Conservation (phyloP, 2,888 invertebrate species). For the Coenonympha glycerion region DNA sequence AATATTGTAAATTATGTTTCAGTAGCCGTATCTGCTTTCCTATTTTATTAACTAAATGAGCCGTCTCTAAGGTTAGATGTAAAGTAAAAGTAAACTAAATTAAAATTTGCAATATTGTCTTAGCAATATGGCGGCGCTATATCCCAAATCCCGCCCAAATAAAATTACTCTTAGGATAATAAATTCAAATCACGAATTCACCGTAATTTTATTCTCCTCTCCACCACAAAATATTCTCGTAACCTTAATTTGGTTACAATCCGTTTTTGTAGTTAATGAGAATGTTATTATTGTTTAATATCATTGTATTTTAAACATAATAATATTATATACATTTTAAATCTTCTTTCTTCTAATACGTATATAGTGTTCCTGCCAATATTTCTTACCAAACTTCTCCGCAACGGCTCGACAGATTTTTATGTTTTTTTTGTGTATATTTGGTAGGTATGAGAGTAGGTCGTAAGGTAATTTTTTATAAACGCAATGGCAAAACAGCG, state of each 20-base stretch:
- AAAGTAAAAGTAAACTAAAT: neutral
- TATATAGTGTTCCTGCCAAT: too few relatives aligned
- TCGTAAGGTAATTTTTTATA: too few relatives aligned
- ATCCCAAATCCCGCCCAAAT: slow-evolving; percentile 54
- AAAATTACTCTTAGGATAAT: slow-evolving; percentile 70
- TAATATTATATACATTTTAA: too few relatives aligned
- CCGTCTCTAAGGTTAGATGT: neutral
- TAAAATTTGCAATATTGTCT: slow-evolving; percentile 57
- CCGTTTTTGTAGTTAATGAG: slow-evolving; percentile 59
- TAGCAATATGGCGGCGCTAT: slow-evolving; percentile 48
- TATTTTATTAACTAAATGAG: neutral
- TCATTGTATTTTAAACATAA: neutral
- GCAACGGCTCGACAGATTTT: too few relatives aligned
- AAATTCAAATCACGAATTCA: slow-evolving; percentile 72
- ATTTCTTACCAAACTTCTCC: too few relatives aligned
- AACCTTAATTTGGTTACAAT: slow-evolving; percentile 68
- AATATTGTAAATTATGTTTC: too few relatives aligned
- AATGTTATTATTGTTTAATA: too few relatives aligned
- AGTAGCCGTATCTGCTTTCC: too few relatives aligned
- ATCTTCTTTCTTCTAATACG: too few relatives aligned
- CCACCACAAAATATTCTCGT: slow-evolving; percentile 62
- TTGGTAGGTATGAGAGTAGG: too few relatives aligned
- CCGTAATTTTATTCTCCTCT: slow-evolving; percentile 67
- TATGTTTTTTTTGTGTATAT: too few relatives aligned
- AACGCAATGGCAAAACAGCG: too few relatives aligned